A percentile compares a stretch with the other conserved stretches of the same genome.
Conservation (phyloP, 2,113 vertebrate species). For the Enhydra lutris region DNA sequence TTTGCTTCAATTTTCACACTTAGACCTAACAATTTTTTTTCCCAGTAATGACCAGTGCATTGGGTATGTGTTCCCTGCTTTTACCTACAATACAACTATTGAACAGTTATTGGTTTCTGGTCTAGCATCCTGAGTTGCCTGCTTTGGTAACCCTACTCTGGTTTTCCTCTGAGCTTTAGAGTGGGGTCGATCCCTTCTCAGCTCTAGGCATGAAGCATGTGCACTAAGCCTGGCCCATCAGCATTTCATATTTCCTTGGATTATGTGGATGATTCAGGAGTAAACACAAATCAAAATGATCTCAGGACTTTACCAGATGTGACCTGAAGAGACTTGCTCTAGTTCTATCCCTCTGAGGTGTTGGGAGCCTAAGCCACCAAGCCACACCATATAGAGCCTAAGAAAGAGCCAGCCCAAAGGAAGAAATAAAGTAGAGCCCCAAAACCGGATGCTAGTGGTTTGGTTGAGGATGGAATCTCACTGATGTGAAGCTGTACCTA, state of each 20-base stretch:
- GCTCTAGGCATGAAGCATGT: background rate
- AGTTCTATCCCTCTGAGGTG: background rate
- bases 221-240: background rate
- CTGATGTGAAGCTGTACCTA: background rate
- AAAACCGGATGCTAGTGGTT: background rate
- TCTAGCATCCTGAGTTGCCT: background rate
- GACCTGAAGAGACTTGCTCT: background rate
- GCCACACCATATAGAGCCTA: background rate
- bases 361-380: background rate
- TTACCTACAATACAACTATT: background rate
- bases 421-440: background rate
- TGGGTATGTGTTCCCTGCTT: background rate
- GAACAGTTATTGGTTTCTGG: background rate
- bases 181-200: background rate
- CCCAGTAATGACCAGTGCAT: background rate
- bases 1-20: background rate
- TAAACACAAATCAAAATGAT: background rate
- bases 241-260: background rate
- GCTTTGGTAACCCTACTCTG: background rate
- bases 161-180: background rate
- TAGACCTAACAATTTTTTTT: background rate
- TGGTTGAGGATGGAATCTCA: background rate
- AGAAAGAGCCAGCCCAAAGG: background rate
- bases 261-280: background rate
- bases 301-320: background rate